Percentiles rank a stretch among this genome's conserved stretches.
Evolutionary conservation across 2,888 invertebrate species (phyloP).

Genomic region (Ommatoiulus sabulosus): DNA sequence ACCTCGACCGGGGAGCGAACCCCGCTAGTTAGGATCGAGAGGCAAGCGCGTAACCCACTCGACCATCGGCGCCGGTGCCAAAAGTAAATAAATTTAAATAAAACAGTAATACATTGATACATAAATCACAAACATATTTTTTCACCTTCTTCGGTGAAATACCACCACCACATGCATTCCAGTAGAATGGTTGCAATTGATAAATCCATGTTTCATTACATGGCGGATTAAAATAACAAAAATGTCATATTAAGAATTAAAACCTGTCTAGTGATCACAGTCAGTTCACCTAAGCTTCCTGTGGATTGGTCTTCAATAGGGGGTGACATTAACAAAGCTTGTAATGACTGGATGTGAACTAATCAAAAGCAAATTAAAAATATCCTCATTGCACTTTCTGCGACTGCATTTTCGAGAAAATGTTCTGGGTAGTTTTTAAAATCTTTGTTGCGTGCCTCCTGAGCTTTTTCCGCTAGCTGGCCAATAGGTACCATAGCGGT

Average conservation of each 20-base stretch:
- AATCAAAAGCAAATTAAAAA: background rate
- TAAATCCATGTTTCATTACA: background rate
- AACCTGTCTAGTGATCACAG: no score
- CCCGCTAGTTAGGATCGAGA: no score
- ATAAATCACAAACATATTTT: background rate
- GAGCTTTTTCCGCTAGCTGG: background rate
- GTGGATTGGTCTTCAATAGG: no score
- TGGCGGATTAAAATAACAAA: background rate
- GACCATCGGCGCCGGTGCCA: no score
- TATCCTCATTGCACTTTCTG: background rate
- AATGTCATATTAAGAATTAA: no score
- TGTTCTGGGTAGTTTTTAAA: background rate
- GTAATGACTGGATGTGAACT: background rate
- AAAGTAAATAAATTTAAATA: background rate
- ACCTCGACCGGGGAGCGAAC: no score
- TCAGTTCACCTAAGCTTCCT: no score
- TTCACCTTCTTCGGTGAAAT: background rate
- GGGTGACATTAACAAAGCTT: background rate
- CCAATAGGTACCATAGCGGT: background rate
- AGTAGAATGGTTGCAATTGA: background rate
- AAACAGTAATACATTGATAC: background rate
- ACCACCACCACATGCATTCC: no score
- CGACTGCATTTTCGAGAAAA: background rate
- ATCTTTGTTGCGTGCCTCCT: background rate
- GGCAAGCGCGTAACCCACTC: no score